Evolutionary conservation across 2,113 vertebrate species (phyloP).

Genomic region (Nothocercus julius): DNA sequence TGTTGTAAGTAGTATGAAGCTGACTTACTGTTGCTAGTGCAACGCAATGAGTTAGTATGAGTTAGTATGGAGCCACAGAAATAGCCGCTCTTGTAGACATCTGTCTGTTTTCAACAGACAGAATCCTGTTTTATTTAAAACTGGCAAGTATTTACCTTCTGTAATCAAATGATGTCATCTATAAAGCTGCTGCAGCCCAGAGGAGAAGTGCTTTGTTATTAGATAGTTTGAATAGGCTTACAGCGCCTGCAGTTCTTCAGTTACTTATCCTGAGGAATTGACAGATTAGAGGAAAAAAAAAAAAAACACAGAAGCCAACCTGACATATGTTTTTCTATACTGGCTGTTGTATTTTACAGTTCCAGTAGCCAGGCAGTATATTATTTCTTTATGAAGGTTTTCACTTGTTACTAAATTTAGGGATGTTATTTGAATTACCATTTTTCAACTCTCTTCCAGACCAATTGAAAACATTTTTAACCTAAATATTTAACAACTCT

Average conservation of each 20-base stretch:
- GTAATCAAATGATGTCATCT: constrained; percentile 44
- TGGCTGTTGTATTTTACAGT: neutral
- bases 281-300: neutral
- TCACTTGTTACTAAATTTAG: constrained; percentile 1
- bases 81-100: constrained; percentile 17
- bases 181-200: neutral
- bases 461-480: neutral
- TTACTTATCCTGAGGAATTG: neutral
- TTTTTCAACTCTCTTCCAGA: neutral
- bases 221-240: neutral
- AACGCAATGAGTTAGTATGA: neutral
- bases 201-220: neutral
- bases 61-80: constrained; percentile 19
- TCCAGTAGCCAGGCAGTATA: neutral
- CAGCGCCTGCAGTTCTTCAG: constrained; percentile 17
- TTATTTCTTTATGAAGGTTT: neutral
- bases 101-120: constrained; percentile 46
- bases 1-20: neutral
- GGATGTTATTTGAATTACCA: neutral
- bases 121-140: constrained; percentile 44
- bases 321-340: neutral
- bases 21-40: neutral
- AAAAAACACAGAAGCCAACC: neutral
- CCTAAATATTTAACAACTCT: constrained; percentile 3
- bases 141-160: constrained; percentile 35